phyloP scores from a whole-genome alignment of 1,140 invertebrate species.

The Orchesella cincta region DNA sequence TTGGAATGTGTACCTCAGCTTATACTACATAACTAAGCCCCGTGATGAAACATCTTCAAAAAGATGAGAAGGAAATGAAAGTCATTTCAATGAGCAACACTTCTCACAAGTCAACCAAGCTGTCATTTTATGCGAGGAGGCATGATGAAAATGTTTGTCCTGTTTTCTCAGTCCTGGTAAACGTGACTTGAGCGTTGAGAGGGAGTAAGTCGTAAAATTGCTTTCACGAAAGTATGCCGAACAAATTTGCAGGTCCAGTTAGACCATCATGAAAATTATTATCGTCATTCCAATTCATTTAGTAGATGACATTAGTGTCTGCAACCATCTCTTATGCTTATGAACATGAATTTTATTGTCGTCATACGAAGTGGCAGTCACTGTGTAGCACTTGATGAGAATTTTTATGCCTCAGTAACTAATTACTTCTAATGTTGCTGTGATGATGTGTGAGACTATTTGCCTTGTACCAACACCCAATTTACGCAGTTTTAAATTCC shows the following conservation, averaged over 20 bases:
- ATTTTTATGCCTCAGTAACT: neutral
- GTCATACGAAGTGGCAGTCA: neutral
- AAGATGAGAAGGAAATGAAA: neutral
- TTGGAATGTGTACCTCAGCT: neutral
- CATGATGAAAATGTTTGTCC: neutral
- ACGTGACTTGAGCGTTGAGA: neutral
- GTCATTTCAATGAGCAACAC: neutral
- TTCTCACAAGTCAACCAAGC: neutral
- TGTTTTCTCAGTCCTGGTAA: neutral
- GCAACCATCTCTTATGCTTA: neutral
- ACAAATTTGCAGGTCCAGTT: neutral
- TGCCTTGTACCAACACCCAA: too few species aligned
- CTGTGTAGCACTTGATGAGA: neutral
- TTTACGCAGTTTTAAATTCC: too few species aligned
- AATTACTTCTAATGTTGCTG: neutral
- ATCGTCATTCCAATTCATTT: neutral
- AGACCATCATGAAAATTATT: neutral
- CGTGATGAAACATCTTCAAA: neutral
- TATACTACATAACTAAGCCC: too few species aligned
- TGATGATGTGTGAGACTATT: neutral
- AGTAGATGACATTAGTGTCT: neutral
- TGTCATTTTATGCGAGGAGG: neutral
- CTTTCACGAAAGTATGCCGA: neutral
- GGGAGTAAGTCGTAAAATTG: neutral
- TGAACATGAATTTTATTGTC: neutral